These are phyloP conservation scores for Hydropsyche betteni DNA, from an alignment of 2,888 invertebrate genomes.

Conservation along the genomic window DNA sequence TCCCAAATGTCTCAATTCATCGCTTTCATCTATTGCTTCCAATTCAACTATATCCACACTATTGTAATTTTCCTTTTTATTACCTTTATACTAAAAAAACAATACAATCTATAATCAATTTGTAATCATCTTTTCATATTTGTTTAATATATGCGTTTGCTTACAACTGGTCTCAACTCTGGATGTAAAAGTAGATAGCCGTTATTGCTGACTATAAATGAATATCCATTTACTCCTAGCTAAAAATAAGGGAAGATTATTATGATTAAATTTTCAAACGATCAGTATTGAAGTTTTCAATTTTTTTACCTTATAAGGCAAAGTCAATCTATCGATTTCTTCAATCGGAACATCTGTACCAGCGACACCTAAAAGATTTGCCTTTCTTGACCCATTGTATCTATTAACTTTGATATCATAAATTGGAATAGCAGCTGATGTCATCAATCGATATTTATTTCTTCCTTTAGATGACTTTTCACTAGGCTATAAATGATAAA, in stretches of 20 bases:
- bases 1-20: slow-evolving; percentile 72
- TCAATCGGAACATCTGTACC: slow-evolving; percentile 94
- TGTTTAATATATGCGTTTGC: slow-evolving; percentile 54
- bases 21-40: slow-evolving; percentile 81
- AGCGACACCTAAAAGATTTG: slow-evolving; percentile 91
- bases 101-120: neutral
- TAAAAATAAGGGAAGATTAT: slow-evolving; percentile 59
- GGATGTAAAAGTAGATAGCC: slow-evolving; percentile 96
- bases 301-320: slow-evolving; percentile 80
- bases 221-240: slow-evolving; percentile 96
- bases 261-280: no score
- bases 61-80: slow-evolving; percentile 91
- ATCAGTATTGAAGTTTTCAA: neutral
- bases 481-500: slow-evolving; percentile 45
- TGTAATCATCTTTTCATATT: neutral
- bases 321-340: slow-evolving; percentile 87
- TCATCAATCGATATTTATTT: slow-evolving; percentile 76
- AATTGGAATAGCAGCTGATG: slow-evolving; percentile 92
- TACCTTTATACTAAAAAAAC: slow-evolving; percentile 65
- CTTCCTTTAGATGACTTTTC: slow-evolving; percentile 51
- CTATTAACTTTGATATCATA: slow-evolving; percentile 78
- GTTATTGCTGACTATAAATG: slow-evolving; percentile 96
- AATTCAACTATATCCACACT: slow-evolving; percentile 96
- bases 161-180: slow-evolving; percentile 87
- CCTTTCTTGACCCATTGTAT: slow-evolving; percentile 68